phyloP scores from a whole-genome alignment of 2,888 invertebrate genomes.

The Nebria salina region DNA sequence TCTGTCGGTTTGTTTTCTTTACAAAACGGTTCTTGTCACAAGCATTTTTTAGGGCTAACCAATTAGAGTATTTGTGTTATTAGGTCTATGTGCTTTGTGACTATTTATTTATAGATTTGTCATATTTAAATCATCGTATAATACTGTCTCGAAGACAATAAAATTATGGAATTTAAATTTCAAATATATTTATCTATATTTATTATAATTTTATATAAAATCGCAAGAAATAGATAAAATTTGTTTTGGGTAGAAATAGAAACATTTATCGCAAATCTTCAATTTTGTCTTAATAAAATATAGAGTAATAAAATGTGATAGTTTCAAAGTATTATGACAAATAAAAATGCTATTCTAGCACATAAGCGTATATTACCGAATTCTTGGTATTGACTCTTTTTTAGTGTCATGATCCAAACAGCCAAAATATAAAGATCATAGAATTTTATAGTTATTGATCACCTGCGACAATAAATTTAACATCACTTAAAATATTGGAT shows the following conservation, averaged over 20 bases:
- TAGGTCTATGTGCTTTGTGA: too few species aligned
- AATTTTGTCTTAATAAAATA: not conserved
- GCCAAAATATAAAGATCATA: conserved; percentile 35
- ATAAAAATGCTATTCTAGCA: conserved; percentile 23
- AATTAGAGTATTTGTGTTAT: not conserved
- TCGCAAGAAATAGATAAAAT: too few species aligned
- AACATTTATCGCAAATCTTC: not conserved
- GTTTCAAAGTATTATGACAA: conserved; percentile 16
- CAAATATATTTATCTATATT: too few species aligned
- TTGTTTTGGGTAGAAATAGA: too few species aligned
- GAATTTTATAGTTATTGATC: conserved; percentile 44
- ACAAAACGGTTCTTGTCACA: conserved; percentile 22
- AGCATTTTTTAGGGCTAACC: not conserved
- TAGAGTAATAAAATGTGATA: not conserved
- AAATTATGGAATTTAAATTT: too few species aligned
- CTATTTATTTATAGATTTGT: too few species aligned
- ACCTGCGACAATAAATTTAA: conserved; percentile 41
- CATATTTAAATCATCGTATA: too few species aligned
- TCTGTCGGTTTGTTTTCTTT: conserved; percentile 22
- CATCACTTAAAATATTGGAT: conserved; percentile 40
- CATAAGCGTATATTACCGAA: not conserved
- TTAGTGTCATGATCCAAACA: conserved; percentile 4
- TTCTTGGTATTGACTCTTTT: conserved; percentile 26
- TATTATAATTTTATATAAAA: too few species aligned
- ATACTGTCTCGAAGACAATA: too few species aligned